phyloP scores from a whole-genome alignment of 2,888 invertebrate genomes.

The Piscicola geometra region DNA sequence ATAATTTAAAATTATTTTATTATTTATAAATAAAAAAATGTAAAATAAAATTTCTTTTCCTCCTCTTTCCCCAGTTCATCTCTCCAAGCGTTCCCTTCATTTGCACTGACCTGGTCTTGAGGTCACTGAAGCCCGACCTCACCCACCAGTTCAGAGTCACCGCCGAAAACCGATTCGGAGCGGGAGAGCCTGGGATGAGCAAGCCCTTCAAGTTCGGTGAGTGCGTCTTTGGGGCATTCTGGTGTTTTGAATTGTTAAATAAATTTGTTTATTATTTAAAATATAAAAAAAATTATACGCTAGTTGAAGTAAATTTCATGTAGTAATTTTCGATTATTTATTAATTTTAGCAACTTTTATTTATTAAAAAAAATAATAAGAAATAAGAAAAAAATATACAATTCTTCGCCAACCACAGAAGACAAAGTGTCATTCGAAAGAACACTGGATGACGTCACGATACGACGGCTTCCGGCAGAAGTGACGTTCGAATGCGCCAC shows the following conservation, averaged over 20 bases:
- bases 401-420: conserved; percentile 39
- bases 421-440: conserved; percentile 39
- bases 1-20: no score
- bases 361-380: background rate
- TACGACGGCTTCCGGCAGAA: conserved; percentile 41
- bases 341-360: no score
- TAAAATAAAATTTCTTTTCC: no score
- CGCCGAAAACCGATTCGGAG: conserved; percentile 54
- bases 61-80: background rate
- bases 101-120: conserved; percentile 42
- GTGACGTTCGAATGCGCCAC: conserved; percentile 65
- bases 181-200: conserved; percentile 44
- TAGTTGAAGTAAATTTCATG: no score
- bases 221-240: no score
- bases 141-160: conserved; percentile 54
- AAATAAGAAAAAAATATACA: no score
- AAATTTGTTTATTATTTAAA: no score
- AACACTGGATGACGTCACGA: conserved; percentile 40
- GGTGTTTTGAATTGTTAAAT: no score
- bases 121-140: conserved; percentile 45
- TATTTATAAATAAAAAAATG: no score
- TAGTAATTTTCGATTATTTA: no score
- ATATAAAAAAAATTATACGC: no score
- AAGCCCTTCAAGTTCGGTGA: background rate
- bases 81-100: conserved; percentile 19